Percentiles rank a stretch among this genome's conserved stretches.
Evolutionary conservation across 2,113 vertebrate genomes (phyloP).

Genomic region (Entosphenus tridentatus): DNA sequence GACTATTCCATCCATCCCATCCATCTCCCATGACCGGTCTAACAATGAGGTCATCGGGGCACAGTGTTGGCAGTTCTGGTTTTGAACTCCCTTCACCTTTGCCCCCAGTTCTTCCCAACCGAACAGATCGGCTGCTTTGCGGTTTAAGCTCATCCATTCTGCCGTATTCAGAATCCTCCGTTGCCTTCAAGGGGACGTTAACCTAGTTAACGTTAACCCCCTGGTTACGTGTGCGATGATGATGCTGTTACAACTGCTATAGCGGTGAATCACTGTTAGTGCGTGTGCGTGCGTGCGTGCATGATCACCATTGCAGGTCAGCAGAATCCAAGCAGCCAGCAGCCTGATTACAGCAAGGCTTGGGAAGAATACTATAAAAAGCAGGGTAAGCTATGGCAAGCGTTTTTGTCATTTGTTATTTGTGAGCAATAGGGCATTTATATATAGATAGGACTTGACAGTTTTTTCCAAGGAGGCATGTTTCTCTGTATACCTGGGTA

Average conservation of each 20-base stretch:
- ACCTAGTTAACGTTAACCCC: conserved; percentile 5
- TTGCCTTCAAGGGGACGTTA: not conserved
- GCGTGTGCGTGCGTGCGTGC: not conserved
- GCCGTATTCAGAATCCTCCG: conserved; percentile 11
- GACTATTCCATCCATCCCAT: too few relatives aligned
- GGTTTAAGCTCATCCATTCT: not conserved
- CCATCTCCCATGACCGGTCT: too few relatives aligned
- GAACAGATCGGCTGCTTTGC: not conserved
- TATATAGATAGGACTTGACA: too few relatives aligned
- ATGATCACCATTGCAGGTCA: conserved; percentile 16
- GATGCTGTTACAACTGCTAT: not conserved
- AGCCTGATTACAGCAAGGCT: conserved; percentile 28
- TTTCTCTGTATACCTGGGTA: too few relatives aligned
- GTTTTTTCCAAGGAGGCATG: too few relatives aligned
- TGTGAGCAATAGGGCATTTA: too few relatives aligned
- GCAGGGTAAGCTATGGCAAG: conserved; percentile 17
- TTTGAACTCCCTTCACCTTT: too few relatives aligned
- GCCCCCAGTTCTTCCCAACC: too few relatives aligned
- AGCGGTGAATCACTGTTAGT: not conserved
- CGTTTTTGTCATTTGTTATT: too few relatives aligned
- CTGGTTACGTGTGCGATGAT: not conserved
- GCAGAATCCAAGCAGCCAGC: conserved; percentile 21
- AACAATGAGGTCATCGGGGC: too few relatives aligned
- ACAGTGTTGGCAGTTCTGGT: too few relatives aligned
- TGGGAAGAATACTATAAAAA: conserved; percentile 34